Evolutionary conservation across 1,140 invertebrate genomes (phyloP), one percentile per base, ranked within the genome.

Genomic region (Galendromus occidentalis): DNA sequence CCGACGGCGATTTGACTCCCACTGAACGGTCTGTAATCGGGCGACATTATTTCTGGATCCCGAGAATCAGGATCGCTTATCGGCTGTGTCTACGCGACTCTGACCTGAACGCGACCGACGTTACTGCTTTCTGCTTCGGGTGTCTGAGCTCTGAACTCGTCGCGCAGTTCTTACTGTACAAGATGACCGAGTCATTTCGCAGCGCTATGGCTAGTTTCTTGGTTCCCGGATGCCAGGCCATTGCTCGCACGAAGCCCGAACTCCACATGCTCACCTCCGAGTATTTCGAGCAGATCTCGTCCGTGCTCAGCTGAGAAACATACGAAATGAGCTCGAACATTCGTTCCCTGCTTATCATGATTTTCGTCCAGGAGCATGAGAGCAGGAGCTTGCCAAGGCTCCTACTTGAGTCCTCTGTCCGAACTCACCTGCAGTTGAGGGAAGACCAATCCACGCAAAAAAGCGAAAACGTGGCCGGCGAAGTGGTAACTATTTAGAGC

Each of bases 101-200:
- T 28, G 17, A 59, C 51, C 51, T 59, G 51, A 59, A 59, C 14
- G 51, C 51, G 51, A 59, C 51, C 6, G 25, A 59, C n/a, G 51
- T 59, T 6, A 59, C 51, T 17, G 25, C 33, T 33, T 59, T 59
- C 51, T 59, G 51, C 1, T 59, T 59, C 14, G 51, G 51, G 25
- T 59, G 51, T 25, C 33, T 59, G 17, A 59, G 9, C 9, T 59
- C 51, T 33, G 51, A 59, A 33, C 51, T 59, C n/a, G 33, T 59
- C 12, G 14, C 1, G 51, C 25, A 59, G 51, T 59, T 59, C 9
- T 59, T 59, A 2, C n/a, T 59, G 22, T 59, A 59, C 20, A 59
- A 25, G 51, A 59, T 59, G 0, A 59, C 51, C 20, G 51, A 59
- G 20, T 59, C 51, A 22, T 59, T 59, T 9, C 51, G 12, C 14